Evolutionary conservation across 2,113 vertebrate genomes (phyloP).

Genomic region (Bujurquina vittata): DNA sequence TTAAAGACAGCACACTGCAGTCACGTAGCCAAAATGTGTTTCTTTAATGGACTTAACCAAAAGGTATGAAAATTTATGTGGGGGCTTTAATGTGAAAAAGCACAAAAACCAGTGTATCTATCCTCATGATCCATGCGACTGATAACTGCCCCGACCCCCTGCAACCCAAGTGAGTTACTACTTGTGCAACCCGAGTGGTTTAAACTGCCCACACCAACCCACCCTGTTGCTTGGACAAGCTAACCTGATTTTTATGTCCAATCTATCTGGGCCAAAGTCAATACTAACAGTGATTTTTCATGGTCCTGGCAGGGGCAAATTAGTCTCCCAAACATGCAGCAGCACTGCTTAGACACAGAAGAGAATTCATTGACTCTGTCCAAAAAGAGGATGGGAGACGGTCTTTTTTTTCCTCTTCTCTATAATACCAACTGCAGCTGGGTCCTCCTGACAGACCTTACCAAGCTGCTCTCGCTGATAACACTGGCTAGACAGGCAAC

Average conservation of each 20-base stretch:
- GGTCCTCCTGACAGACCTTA: constrained; percentile 54
- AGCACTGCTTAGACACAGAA: constrained; percentile 44
- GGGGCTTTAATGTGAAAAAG: neutral
- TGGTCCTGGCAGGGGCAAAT: constrained; percentile 50
- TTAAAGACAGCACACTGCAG: neutral
- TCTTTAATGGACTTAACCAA: neutral
- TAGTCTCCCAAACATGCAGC: constrained; percentile 54
- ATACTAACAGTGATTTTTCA: constrained; percentile 66
- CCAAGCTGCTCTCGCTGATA: constrained; percentile 70
- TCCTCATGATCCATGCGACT: neutral
- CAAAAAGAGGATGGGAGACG: constrained; percentile 63
- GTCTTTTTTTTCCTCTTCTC: constrained; percentile 14
- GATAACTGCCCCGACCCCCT: neutral
- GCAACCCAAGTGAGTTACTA: neutral
- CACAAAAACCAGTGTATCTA: too few relatives aligned
- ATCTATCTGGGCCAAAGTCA: constrained; percentile 50
- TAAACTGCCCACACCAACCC: constrained; percentile 1
- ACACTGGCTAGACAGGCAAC: constrained; percentile 50
- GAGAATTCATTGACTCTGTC: constrained; percentile 62
- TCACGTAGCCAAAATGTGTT: neutral
- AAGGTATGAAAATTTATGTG: neutral
- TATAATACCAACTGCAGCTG: constrained; percentile 48
- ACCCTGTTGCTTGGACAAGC: constrained; percentile 24
- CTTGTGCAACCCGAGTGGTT: neutral
- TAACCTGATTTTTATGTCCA: constrained; percentile 46